Base-by-base conservation (phyloP, 2,797 vertebrate genomes). In the Thaleichthys pacificus region DNA sequence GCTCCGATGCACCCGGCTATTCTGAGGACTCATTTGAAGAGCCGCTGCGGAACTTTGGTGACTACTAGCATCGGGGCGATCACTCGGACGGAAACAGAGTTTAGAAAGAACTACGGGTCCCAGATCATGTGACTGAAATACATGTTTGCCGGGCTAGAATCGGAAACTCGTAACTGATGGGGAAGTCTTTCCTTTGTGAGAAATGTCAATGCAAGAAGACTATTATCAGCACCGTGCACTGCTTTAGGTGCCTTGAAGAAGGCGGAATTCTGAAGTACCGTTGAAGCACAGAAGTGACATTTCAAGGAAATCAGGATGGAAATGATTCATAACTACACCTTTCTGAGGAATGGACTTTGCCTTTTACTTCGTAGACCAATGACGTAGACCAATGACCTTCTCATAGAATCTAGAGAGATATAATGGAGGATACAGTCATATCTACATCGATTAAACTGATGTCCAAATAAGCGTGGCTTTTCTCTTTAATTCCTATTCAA, bases 171-270 rank as follows among this genome's bases (percentile, higher is more conserved):
- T 82, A 85, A 89, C 85, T 85, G 84, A 89, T 88, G 79, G 83
- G 80, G 73, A 73, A 72, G 77, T 82, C n/a, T n/a, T n/a, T n/a
- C n/a, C 32, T 73, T 74, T 79, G 81, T 80, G 78, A 84, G 77
- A 86, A 86, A 89, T 86, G 85, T 82, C 84, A 86, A 79, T 86
- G 85, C 63, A 71, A 82, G 80, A 76, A 47, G 49, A 83, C 67
- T 12, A 62, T 81, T 69, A 74, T 57, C 65, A 64, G 84, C 83
- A 87, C 87, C 80, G 85, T 75, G 84, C 85, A 86, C 32, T 82
- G 21, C 77, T 80, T 71, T 66, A 32, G 69, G 66, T 22, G 21
- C 76, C 75, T 74, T 21, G 49, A 60, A 63, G 82, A 88, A 84
- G 80, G 65, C 61, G 66, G 79, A 83, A 83, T 19, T 32, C 17